Conservation (phyloP, 2,888 invertebrate species). For the Cheilosia grossa region DNA sequence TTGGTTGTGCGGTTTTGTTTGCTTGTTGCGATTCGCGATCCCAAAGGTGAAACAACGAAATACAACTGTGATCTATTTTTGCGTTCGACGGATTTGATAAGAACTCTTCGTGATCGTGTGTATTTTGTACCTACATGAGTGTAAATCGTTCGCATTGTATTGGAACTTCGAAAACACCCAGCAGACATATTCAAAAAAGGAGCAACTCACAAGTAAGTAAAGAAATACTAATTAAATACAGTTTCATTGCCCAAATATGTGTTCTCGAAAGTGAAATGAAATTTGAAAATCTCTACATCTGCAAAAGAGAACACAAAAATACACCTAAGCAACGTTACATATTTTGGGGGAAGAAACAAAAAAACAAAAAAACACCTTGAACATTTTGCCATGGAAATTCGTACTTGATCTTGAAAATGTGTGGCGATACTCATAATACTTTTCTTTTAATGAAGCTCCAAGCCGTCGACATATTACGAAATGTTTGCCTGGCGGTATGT, state of each 20-base stretch:
- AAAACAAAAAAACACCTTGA: conserved; percentile 47
- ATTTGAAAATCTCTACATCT: neutral
- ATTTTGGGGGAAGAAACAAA: neutral
- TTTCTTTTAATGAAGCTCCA: conserved; percentile 48
- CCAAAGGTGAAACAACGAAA: conserved; percentile 9
- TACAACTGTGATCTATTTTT: conserved; percentile 67
- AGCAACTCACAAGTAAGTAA: conserved; percentile 53
- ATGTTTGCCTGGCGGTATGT: conserved; percentile 12
- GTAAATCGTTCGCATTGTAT: conserved; percentile 38
- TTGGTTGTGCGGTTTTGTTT: conserved; percentile 15
- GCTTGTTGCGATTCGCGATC: conserved; percentile 18
- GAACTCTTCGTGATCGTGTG: conserved; percentile 55
- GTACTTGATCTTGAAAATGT: conserved; percentile 71
- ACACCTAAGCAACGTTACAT: neutral
- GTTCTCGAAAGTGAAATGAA: conserved; percentile 2
- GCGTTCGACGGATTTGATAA: conserved; percentile 63
- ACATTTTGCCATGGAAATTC: conserved; percentile 40
- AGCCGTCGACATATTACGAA: conserved; percentile 53
- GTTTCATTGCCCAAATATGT: neutral
- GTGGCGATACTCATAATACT: conserved; percentile 4
- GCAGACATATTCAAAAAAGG: conserved; percentile 30
- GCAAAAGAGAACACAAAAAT: neutral
- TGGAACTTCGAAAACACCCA: conserved; percentile 53
- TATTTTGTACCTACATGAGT: conserved; percentile 15
- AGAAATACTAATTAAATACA: conserved; percentile 17